Evolutionary conservation across 2,888 invertebrate species (phyloP).

Genomic region (Sturmia bella): DNA sequence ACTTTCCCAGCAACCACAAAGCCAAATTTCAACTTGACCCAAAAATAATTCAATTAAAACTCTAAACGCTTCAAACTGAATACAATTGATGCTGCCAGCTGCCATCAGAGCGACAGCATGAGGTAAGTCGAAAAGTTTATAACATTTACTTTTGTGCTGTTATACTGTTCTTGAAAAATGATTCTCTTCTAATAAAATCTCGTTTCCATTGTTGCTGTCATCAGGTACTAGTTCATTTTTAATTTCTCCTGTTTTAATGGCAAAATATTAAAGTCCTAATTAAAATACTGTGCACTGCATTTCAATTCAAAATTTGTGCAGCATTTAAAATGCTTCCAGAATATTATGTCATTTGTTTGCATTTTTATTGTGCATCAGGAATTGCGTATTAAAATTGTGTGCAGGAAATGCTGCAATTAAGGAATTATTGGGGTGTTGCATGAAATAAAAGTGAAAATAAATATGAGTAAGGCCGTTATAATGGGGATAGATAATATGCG

Average conservation of each 20-base stretch:
- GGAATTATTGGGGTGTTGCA: too few relatives aligned
- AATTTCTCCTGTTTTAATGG: too few relatives aligned
- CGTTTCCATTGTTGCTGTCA: too few relatives aligned
- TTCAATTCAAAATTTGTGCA: not conserved
- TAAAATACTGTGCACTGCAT: conserved; percentile 11
- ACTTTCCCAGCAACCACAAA: not conserved
- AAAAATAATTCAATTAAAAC: conserved; percentile 5
- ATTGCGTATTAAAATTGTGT: too few relatives aligned
- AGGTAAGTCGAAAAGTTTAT: conserved; percentile 27
- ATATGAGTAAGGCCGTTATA: too few relatives aligned
- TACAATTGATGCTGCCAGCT: not conserved
- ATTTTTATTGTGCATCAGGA: conserved; percentile 1
- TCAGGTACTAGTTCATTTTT: too few relatives aligned
- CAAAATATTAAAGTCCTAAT: conserved; percentile 20
- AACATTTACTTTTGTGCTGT: conserved; percentile 1
- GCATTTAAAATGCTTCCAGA: not conserved
- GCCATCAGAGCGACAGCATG: not conserved
- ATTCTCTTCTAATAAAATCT: too few relatives aligned
- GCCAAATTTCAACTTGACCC: not conserved
- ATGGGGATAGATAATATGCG: too few relatives aligned
- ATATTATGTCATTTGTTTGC: not conserved
- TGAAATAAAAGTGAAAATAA: too few relatives aligned
- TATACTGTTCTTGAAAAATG: too few relatives aligned
- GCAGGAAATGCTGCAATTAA: too few relatives aligned
- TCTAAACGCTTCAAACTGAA: conserved; percentile 12